Base-by-base conservation (phyloP, 1,140 invertebrate species). In the Caenorhabditis elegans region DNA sequence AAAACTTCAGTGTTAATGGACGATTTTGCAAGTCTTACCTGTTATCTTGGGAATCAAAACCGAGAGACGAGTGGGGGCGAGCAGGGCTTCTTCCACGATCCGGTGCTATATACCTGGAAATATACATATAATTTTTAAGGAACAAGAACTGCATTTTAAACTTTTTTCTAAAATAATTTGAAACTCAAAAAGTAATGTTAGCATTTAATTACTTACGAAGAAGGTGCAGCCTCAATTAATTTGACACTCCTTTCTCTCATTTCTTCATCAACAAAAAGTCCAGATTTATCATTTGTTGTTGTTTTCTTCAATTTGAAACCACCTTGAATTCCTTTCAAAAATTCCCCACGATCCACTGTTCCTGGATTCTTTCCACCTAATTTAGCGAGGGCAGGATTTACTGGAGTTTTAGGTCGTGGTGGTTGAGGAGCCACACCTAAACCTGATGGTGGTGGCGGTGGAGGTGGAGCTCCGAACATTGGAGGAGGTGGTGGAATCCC, bases 221-320 rank as follows among this genome's bases (percentile, higher is more conserved):
- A 60, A 51, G 49, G 53, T 15, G 80, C 46, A 36, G 80, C 34
- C 65, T 76, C 70, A 31, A 75, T n/a, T n/a, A 75, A 28, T 22
- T 34, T 76, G 0, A 81, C 65, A 53, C 53, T 70, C 17, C 43
- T 47, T 36, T 53, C 39, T 43, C 49, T 76, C 80, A 81, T 48
- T 53, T 81, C 80, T 22, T 81, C 80, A 47, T 81, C 80, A 46
- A 81, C 80, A 47, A 81, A 24, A 22, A 81, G 34, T 47, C 80
- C 80, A 0, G 65, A 76, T 65, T 81, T 81, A 47, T 81, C 80
- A 36, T 81, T 81, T 28, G 80, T 81, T 10, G 53, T 47, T 3
- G 80, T 55, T 31, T 81, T 81, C 49, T 76, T 75, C 28, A 81
- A 17, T 28, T 60, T 75, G 28, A 81, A 53, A 36, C 80, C 80